Conservation (phyloP, 37 sponge, comb jelly and placozoan genomes). For the Diacarnus erythraeanus region DNA sequence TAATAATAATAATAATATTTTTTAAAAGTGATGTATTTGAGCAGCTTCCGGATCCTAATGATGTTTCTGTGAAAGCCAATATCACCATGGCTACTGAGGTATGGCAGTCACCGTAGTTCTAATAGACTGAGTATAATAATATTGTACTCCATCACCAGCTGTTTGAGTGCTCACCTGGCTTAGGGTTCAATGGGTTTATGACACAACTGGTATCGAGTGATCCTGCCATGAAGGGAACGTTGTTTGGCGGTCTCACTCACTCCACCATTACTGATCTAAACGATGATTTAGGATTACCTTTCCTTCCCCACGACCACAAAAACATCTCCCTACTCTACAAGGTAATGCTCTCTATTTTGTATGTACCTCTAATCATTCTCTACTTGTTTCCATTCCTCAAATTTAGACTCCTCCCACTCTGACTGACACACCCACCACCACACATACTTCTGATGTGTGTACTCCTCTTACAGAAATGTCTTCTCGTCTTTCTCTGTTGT, state of each 20-base stretch:
- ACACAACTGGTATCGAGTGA: neutral
- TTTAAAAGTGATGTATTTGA: neutral
- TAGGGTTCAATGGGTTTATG: conserved; percentile 47
- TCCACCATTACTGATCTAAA: conserved; percentile 27
- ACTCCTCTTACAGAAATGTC: neutral
- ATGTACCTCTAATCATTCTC: neutral
- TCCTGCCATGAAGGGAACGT: neutral
- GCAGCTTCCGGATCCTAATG: neutral
- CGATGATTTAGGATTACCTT: conserved; percentile 21
- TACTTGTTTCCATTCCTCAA: neutral
- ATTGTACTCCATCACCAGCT: too few relatives aligned
- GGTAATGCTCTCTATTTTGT: neutral
- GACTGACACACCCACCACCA: neutral
- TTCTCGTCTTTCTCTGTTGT: neutral
- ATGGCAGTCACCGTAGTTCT: too few relatives aligned
- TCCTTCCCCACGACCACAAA: conserved; percentile 20
- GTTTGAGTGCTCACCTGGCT: conserved; percentile 41
- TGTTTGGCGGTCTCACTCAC: conserved; percentile 63
- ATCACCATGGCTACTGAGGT: neutral
- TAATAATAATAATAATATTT: too few relatives aligned
- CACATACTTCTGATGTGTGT: neutral
- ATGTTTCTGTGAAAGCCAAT: neutral
- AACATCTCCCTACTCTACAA: conserved; percentile 15
- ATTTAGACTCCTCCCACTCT: neutral
- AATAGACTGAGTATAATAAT: too few relatives aligned